Base-by-base conservation (phyloP, 92 coral and sea anemone genomes). In the Parazoanthus swiftii region DNA sequence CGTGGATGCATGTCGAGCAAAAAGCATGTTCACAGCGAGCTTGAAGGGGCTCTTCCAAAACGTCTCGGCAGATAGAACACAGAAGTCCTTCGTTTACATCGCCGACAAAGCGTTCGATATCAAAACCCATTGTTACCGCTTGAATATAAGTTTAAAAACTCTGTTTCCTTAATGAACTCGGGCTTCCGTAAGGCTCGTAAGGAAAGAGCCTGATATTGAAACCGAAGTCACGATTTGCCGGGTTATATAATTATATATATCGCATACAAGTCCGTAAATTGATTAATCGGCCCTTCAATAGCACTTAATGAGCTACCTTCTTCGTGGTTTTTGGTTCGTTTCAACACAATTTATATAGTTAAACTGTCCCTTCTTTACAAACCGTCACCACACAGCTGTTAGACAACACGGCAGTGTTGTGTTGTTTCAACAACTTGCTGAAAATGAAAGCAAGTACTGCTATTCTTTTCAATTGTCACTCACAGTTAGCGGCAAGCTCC, bases 1-100 rank as follows among this genome's bases (percentile, higher is more conserved):
- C 93, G 58, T 92, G 90, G 8, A 93, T 91, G 84, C 98, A 95
- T 14, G 93, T 58, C 13, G 94, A 91, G 81, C 98, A 96, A 77
- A 88, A 96, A n/a, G 98, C 88, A 78, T 96, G 98, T 71, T 96
- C 96, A 75, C 98, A 93, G 0, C 96, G 98, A 26, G 95, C 95
- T 74, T 92, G 93, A 16, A 96, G 44, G 0, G 98, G 98, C 48
- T 96, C 98, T 81, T 96, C 98, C 72, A 95, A 89, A 26, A 91
- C 95, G 88, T 93, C 95, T 10, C 94, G 94, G 81, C 98, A 96
- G 37, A 96, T 94, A 2, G 94, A 90, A 78, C 98, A 96, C 77
- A 94, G 82, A n/a, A 95, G 93, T 1, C 98, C 97, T 79, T 91
- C 95, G 58, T 95, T 94, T 35, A 95, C 98, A 59, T 82, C 75